Evolutionary conservation across 2,888 invertebrate species (phyloP), one percentile per base, ranked within the genome.

Genomic region (Quadriops clusia): DNA sequence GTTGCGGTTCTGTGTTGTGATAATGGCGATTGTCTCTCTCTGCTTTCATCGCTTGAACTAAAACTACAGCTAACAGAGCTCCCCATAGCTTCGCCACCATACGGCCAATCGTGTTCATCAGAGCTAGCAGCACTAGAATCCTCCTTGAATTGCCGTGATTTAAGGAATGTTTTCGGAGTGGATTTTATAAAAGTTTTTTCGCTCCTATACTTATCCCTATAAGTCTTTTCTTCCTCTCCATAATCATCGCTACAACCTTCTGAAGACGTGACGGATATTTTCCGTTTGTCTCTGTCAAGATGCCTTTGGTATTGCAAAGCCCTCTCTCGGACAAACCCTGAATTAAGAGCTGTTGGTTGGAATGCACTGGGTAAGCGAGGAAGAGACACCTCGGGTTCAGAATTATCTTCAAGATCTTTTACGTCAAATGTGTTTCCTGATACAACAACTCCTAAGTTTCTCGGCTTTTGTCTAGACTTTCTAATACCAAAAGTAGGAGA

Each of bases 341-440:
- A 60, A 16, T 36, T 36, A 16, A 12, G 21, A 4, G 41, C 45
- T n/a, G n/a, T n/a, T n/a, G n/a, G n/a, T 31, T 49, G 45, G 36
- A 57, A 56, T 10, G 66, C 67, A 44, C 68, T 70, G 2, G 72
- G 72, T 15, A 73, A 54, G 42, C 73, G 72, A 23, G 77, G 77
- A 30, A 79, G 55, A 1, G 74, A 72, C 5, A 73, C 69, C 25
- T 69, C 72, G 28, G 74, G 74, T 41, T 74, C 74, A 61, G 61
- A 23, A 49, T 61, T 58, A 44, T 66, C 66, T 22, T 71, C 68
- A 27, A 77, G 60, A 48, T 84, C 83, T 15, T 76, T 62, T 3
- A 84, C 74, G 42, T 84, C 82, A 58, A 84, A 85, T 42, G 70
- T 77, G 48, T 81, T 78, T 24, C 76, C 77, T 21, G 68, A 70